These are phyloP conservation scores for Apoderus coryli DNA, from an alignment of 2,888 invertebrate genomes.

Conservation along the genomic window DNA sequence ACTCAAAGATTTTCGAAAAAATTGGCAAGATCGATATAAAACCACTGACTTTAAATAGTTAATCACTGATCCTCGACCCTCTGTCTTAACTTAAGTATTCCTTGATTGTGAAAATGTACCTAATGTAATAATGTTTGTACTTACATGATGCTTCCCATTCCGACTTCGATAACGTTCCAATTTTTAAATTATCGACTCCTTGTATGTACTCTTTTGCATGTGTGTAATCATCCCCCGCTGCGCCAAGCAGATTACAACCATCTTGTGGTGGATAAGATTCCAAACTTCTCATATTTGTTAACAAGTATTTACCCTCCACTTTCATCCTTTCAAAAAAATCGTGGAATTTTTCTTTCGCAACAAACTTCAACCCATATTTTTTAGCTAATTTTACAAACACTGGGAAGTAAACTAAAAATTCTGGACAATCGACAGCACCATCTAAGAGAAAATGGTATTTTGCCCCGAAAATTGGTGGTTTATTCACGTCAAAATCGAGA, in stretches of 20 bases:
- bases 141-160: constrained; percentile 92
- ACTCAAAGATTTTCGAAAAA: no score
- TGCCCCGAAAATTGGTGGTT: constrained; percentile 84
- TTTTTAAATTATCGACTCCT: constrained; percentile 29
- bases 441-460: constrained; percentile 93
- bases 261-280: constrained; percentile 62
- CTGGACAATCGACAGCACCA: constrained; percentile 96
- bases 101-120: no score
- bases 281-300: constrained; percentile 66
- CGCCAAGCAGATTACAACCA: constrained; percentile 40
- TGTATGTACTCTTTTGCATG: constrained; percentile 51
- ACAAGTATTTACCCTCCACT: constrained; percentile 40
- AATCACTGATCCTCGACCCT: no score
- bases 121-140: constrained; percentile 33
- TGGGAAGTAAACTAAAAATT: constrained; percentile 92
- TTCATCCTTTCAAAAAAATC: constrained; percentile 60
- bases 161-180: constrained; percentile 73
- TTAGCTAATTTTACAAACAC: constrained; percentile 58
- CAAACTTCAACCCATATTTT: constrained; percentile 55
- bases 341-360: constrained; percentile 57
- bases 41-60: no score
- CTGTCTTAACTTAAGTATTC: no score
- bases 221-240: constrained; percentile 49
- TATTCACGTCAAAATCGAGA: constrained; percentile 49
- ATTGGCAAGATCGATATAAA: no score